phyloP scores from a whole-genome alignment of 2,888 invertebrate genomes.

The Eumerus sabulonum region DNA sequence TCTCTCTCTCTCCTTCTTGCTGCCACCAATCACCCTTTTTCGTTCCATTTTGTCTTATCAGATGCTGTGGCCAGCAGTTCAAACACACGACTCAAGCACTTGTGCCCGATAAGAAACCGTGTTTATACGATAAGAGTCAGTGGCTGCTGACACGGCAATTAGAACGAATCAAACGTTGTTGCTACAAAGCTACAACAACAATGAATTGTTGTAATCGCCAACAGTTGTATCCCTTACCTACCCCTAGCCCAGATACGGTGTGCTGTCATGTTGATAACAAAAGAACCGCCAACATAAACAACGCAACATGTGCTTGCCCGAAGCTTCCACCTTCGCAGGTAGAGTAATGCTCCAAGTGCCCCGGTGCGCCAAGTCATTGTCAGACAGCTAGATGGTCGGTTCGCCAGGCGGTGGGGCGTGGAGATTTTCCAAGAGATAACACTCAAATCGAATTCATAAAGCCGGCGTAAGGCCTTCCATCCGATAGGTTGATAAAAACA shows the following conservation, averaged over 20 bases:
- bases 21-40: no score
- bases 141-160: neutral
- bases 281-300: constrained; percentile 38
- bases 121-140: constrained; percentile 31
- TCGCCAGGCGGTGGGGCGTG: neutral
- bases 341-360: neutral
- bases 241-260: constrained; percentile 25
- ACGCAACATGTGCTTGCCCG: constrained; percentile 48
- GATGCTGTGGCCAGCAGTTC: no score
- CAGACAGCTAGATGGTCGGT: constrained; percentile 11
- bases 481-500: neutral
- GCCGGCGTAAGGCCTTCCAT: constrained; percentile 34
- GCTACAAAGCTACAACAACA: constrained; percentile 11
- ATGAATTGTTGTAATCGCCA: constrained; percentile 13
- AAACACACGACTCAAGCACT: no score
- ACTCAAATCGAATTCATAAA: constrained; percentile 27
- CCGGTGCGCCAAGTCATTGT: constrained; percentile 4
- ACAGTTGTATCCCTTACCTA: constrained; percentile 37
- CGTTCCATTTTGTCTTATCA: neutral
- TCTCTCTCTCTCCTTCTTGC: no score
- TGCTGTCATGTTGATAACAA: constrained; percentile 44
- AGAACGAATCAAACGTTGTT: no score
- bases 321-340: constrained; percentile 28
- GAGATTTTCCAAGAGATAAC: constrained; percentile 22
- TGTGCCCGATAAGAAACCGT: constrained; percentile 25